phyloP scores from a whole-genome alignment of 2,113 vertebrate species.

The Notarius lentiginosus region DNA sequence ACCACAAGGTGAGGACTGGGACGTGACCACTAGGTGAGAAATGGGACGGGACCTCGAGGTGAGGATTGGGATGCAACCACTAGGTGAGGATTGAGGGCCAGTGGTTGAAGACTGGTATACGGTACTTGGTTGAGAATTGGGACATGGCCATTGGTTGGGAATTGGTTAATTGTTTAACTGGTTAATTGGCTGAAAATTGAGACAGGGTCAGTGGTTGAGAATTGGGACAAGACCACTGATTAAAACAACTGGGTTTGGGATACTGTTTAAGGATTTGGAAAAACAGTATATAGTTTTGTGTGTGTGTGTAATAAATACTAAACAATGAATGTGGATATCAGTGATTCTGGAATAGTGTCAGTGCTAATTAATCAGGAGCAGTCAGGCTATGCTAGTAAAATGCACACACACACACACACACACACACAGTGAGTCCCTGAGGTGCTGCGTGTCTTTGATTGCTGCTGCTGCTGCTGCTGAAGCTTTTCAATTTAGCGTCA shows the following conservation, averaged over 20 bases:
- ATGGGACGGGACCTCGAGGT: too few relatives aligned
- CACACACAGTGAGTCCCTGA: conserved; percentile 35
- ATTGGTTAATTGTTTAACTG: background rate
- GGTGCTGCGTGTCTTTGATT: conserved; percentile 53
- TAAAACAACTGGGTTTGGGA: background rate
- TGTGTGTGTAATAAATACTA: too few relatives aligned
- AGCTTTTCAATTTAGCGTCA: conserved; percentile 50
- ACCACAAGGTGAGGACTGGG: background rate
- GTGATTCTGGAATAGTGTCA: background rate
- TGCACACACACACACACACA: conserved; percentile 61
- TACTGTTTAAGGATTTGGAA: background rate
- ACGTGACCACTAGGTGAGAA: background rate
- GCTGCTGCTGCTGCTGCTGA: conserved; percentile 37
- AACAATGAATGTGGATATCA: too few relatives aligned
- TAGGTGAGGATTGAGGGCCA: background rate
- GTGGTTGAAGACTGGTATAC: too few relatives aligned
- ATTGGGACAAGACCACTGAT: background rate
- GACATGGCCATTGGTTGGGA: background rate
- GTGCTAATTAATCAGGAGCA: background rate
- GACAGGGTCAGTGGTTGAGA: background rate
- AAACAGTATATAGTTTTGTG: background rate
- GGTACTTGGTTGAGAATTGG: background rate
- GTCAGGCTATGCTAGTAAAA: background rate
- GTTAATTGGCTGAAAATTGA: background rate
- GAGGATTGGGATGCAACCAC: background rate